These are phyloP conservation scores for Ciconia maguari DNA, from an alignment of 2,113 vertebrate genomes.

Conservation along the genomic window DNA sequence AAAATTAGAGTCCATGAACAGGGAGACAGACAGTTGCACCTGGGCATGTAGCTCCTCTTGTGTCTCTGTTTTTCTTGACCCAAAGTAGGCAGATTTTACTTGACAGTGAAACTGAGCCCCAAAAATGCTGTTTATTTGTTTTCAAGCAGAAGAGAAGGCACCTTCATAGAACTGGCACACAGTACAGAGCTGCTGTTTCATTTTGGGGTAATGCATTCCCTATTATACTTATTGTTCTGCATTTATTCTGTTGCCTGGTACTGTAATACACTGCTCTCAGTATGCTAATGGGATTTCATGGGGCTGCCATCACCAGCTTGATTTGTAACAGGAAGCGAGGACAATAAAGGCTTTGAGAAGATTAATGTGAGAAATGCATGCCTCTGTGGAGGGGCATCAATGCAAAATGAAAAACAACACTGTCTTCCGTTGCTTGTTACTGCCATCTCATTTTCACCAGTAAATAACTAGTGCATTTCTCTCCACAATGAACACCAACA, in stretches of 20 bases:
- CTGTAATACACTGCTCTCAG: conserved; percentile 73
- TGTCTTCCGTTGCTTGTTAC: conserved; percentile 69
- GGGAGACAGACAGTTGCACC: not conserved
- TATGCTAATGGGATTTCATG: conserved; percentile 68
- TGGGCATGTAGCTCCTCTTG: not conserved
- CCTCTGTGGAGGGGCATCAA: conserved; percentile 65
- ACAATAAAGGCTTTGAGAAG: conserved; percentile 78
- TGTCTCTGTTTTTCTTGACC: not conserved
- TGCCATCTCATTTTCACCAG: conserved; percentile 70
- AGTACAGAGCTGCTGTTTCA: conserved; percentile 46
- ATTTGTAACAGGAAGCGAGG: conserved; percentile 74
- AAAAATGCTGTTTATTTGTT: conserved; percentile 14
- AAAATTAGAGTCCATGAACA: not conserved
- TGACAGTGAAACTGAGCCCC: not conserved
- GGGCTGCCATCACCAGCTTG: conserved; percentile 65
- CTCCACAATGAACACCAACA: conserved; percentile 45
- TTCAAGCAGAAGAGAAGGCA: not conserved
- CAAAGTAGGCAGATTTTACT: not conserved
- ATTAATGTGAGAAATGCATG: conserved; percentile 76
- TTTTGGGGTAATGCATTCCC: conserved; percentile 61
- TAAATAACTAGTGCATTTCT: conserved; percentile 69
- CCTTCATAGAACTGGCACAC: not conserved
- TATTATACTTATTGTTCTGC: conserved; percentile 70
- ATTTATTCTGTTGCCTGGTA: conserved; percentile 76
- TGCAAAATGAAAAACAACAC: conserved; percentile 72